Base-by-base conservation (phyloP, 2,113 vertebrate genomes). In the Phocoena sinus region DNA sequence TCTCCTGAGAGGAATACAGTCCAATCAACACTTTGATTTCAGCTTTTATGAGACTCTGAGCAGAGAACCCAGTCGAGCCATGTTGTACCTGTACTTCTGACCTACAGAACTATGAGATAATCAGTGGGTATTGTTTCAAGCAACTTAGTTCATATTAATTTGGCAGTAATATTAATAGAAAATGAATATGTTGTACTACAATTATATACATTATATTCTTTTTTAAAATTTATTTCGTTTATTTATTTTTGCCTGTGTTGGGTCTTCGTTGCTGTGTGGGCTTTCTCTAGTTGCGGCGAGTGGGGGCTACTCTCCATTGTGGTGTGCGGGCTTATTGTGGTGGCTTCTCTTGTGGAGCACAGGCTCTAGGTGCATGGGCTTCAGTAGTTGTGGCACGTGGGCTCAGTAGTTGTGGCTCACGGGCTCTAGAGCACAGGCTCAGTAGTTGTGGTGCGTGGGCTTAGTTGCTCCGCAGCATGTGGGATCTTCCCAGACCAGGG, bases 181-280 rank as follows among this genome's bases (percentile, higher is more conserved):
- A 53, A 11, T n/a, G 65, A 67, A 33, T 67, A 67, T 31, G 15
- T 31, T 20, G 18, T 56, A 56, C 56, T 56, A 56, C 56, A 56
- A 56, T 56, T 56, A 20, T 56, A 20, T 56, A 56, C 18, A 56
- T 56, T 56, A 20, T 56, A 71, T 56, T 47, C 53, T n/a, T 53
- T 53, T 53, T 5, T 1, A 53, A 53, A 53, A 53, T 53, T 53
- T 53, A 53, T 18, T 53, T 53, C 15, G 17, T 53, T 53, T 53
- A 53, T 53, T 17, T 53, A 53, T 53, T 53, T 53, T 18, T 53
- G 50, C 15, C 50, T 53, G 15, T 53, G 50, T 50, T 50, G 3
- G 50, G 50, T 50, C 50, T 50, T 50, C 4, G 14, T 50, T 14
- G 50, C 50, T 3, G 0, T 0, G 4, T 3, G 0, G 50, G 50